These are phyloP conservation scores for Furcula furcula DNA, from an alignment of 2,888 invertebrate genomes.

Conservation along the genomic window DNA sequence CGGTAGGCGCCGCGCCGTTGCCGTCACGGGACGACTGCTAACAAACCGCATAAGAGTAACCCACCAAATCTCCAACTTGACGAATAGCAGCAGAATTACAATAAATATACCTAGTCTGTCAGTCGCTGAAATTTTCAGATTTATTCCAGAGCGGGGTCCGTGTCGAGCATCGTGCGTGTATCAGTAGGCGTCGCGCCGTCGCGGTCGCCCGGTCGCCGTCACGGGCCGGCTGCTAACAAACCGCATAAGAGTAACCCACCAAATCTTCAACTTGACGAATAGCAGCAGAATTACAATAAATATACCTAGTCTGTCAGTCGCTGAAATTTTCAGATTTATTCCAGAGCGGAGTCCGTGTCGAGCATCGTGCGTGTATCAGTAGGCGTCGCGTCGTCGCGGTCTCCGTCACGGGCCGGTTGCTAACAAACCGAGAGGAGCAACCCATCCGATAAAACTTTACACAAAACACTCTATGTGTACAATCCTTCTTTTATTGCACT, in stretches of 20 bases:
- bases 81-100: no score
- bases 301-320: no score
- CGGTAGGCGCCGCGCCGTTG: no score
- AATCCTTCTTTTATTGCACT: not conserved
- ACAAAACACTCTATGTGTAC: slow-evolving; percentile 2
- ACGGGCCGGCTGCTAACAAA: slow-evolving; percentile 49
- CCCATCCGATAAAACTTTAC: slow-evolving; percentile 35
- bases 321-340: no score
- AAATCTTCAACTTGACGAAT: no score
- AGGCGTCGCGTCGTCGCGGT: slow-evolving; percentile 54
- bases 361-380: slow-evolving; percentile 16
- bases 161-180: slow-evolving; percentile 15
- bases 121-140: no score
- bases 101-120: no score
- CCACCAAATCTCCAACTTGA: no score
- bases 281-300: no score
- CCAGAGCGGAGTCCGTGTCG: not conserved
- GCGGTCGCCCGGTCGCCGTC: no score
- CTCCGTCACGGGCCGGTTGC: slow-evolving; percentile 58
- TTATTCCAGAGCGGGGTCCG: not conserved
- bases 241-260: no score
- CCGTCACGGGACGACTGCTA: slow-evolving; percentile 55
- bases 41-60: slow-evolving; percentile 37
- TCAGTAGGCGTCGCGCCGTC: slow-evolving; percentile 47
- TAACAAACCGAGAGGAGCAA: slow-evolving; percentile 38